Evolutionary conservation across 2,113 vertebrate genomes (phyloP).

Genomic region (Irena cyanogastra): DNA sequence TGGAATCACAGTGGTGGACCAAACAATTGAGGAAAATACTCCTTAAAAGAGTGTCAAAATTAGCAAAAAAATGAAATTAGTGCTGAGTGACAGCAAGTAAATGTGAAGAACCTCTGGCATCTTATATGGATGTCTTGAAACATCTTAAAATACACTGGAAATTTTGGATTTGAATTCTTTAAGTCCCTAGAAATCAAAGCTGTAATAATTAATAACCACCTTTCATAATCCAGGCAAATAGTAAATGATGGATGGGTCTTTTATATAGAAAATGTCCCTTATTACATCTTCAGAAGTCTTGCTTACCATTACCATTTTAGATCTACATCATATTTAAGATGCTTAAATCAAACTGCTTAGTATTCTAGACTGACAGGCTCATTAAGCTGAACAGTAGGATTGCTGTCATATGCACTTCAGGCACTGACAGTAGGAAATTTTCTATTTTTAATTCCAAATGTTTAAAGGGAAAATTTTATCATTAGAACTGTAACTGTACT

Average conservation of each 20-base stretch:
- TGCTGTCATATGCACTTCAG: conserved; percentile 21
- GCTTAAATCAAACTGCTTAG: conserved; percentile 27
- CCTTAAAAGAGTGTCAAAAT: not conserved
- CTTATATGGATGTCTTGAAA: not conserved
- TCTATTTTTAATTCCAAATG: conserved; percentile 28
- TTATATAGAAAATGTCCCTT: not conserved
- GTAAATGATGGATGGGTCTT: not conserved
- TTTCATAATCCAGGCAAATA: conserved; percentile 1
- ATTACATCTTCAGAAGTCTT: conserved; percentile 15
- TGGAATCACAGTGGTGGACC: not conserved
- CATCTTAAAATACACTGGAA: not conserved
- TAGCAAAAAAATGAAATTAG: not conserved
- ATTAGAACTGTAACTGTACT: not conserved
- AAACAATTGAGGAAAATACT: not conserved
- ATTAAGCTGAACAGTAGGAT: conserved; percentile 36
- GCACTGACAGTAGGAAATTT: not conserved
- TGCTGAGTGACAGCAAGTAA: not conserved
- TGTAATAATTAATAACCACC: not conserved
- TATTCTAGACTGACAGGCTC: not conserved
- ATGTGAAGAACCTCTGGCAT: not conserved
- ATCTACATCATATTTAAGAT: conserved; percentile 2
- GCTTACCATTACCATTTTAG: not conserved
- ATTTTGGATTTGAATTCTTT: not conserved
- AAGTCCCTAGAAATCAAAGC: not conserved
- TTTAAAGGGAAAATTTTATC: conserved; percentile 16